Evolutionary conservation across 2,888 invertebrate genomes (phyloP), one percentile per base, ranked within the genome.

Genomic region (Synanthedon tipuliformis): DNA sequence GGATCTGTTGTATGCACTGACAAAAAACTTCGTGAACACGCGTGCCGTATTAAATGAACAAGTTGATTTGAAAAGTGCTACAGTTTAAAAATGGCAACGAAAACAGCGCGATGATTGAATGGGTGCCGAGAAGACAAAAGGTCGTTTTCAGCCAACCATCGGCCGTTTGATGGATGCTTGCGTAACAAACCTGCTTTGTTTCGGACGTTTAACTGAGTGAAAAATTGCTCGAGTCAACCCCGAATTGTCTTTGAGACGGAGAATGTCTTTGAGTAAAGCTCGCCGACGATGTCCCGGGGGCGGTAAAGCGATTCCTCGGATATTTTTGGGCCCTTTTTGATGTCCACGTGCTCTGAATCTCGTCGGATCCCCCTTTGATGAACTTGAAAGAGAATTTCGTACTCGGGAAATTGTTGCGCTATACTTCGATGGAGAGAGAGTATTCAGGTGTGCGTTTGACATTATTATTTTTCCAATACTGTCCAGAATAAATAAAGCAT

Each of bases 121-220:
- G 7, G 15, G 13, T 45, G 45, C 15, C n/a, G 45, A 45, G 15
- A 15, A 45, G 45, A 45, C 45, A 45, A 45, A 45, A 45, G 45
- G 15, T 13, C n/a, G 45, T 45, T 45, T 45, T 13, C 45, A 45
- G 45, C 45, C 45, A 34, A 34, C 34, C 13, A n/a, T 45, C n/a
- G 45, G n/a, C 45, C 15, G n/a, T 45, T 45, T 45, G 45, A 45
- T 45, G 15, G 45, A 45, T 45, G 45, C 45, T 10, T n/a, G 45
- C 45, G 45, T 45, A 45, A 45, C 45, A 45, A 45, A 45, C 45
- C n/a, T 15, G 45, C 53, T 59, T 60, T 64, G 65, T 62, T 59
- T 59, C 53, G 41, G 15, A 50, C 56, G 54, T 56, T 53, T 58
- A 61, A 57, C 61, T 56, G 59, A 60, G 53, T 60, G 67, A 63